A percentile compares a stretch with the other conserved stretches of the same genome.
These are phyloP conservation scores for Erannis defoliaria DNA, from an alignment of 2,888 invertebrate species.

Conservation along the genomic window DNA sequence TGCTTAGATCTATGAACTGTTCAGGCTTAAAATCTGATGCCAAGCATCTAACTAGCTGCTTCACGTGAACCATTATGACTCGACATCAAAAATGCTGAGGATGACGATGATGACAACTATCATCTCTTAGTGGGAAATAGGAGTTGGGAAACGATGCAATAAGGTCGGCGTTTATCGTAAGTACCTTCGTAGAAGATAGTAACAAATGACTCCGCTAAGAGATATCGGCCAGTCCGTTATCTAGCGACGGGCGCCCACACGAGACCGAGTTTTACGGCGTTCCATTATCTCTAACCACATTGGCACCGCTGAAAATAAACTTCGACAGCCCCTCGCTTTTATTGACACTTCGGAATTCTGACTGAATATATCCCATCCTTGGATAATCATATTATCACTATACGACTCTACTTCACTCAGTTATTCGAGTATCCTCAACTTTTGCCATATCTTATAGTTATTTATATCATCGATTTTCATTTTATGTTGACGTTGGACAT, in stretches of 20 bases:
- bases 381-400: slow-evolving; percentile 15
- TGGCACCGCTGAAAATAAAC: slow-evolving; percentile 75
- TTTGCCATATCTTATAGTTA: not conserved
- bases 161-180: slow-evolving; percentile 21
- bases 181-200: slow-evolving; percentile 20
- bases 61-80: too few relatives aligned
- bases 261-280: slow-evolving; percentile 70
- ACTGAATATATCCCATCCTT: slow-evolving; percentile 21
- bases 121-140: not conserved
- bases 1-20: too few relatives aligned
- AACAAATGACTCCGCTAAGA: slow-evolving; percentile 80
- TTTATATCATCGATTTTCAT: not conserved
- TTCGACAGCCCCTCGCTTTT: slow-evolving; percentile 59
- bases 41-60: too few relatives aligned
- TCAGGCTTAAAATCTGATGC: too few relatives aligned
- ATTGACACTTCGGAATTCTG: slow-evolving; percentile 57
- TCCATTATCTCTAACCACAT: slow-evolving; percentile 76
- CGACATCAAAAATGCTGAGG: not conserved
- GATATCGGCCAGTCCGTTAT: slow-evolving; percentile 72
- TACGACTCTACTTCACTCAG: not conserved
- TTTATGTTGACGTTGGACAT: too few relatives aligned
- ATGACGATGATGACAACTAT: too few relatives aligned
- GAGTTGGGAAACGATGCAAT: slow-evolving; percentile 4
- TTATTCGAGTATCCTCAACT: not conserved
- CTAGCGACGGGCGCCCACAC: slow-evolving; percentile 72